These are phyloP conservation scores for Gymnogyps californianus DNA, from an alignment of 2,113 vertebrate species.

Conservation along the genomic window DNA sequence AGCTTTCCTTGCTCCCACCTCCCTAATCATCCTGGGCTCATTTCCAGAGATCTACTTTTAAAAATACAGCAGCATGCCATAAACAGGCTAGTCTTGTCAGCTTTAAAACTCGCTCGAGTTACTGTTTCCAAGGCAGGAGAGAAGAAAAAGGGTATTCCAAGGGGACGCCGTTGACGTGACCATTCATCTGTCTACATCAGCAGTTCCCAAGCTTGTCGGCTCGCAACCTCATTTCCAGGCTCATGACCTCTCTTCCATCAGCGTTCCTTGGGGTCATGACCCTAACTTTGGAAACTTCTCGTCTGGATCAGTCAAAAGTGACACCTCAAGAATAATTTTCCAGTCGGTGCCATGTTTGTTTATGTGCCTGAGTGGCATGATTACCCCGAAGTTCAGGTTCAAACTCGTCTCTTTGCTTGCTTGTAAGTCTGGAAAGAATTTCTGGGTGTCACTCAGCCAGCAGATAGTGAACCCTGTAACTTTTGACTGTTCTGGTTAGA, in stretches of 20 bases:
- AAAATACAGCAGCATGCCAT: not conserved
- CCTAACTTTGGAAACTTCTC: not conserved
- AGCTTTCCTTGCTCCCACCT: not conserved
- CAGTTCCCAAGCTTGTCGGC: not conserved
- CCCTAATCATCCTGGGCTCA: not conserved
- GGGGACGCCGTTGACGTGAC: not conserved
- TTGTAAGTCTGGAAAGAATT: conserved; percentile 30
- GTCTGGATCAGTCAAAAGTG: conserved; percentile 5
- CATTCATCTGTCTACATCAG: not conserved
- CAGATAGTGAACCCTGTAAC: not conserved
- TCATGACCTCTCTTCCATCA: not conserved
- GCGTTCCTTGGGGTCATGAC: rapidly evolving
- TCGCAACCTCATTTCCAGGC: not conserved
- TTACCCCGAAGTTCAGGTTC: conserved; percentile 38
- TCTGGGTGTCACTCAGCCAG: conserved; percentile 16
- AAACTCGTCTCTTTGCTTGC: conserved; percentile 25
- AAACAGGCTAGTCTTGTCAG: not conserved
- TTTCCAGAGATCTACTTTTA: not conserved
- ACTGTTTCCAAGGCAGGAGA: not conserved
- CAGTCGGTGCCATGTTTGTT: not conserved
- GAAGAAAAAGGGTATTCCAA: not conserved
- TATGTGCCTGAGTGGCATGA: not conserved
- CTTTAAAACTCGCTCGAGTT: not conserved
- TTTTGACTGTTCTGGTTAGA: conserved; percentile 6
- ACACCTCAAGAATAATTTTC: not conserved